A percentile compares a stretch with the other conserved stretches of the same genome.
These are phyloP conservation scores for Biston betularia DNA, from an alignment of 2,888 invertebrate species.

Conservation along the genomic window DNA sequence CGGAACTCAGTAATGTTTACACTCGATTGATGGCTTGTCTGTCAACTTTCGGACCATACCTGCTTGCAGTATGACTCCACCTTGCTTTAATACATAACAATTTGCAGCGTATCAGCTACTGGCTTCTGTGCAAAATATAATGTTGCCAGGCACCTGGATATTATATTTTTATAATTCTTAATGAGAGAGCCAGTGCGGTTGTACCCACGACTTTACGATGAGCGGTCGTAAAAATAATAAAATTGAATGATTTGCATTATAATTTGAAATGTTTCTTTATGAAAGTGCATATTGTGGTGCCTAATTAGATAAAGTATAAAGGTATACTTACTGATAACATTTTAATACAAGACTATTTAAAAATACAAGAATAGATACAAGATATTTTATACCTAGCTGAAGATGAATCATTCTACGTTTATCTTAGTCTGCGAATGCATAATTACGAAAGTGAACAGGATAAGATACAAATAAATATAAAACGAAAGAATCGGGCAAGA, in stretches of 20 bases:
- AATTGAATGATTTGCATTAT: slow-evolving; percentile 15
- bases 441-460: too few species aligned
- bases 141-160: slow-evolving; percentile 52
- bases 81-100: slow-evolving; percentile 60
- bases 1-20: too few species aligned
- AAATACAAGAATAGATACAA: not conserved
- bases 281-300: not conserved
- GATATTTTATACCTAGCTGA: too few species aligned
- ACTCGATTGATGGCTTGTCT: too few species aligned
- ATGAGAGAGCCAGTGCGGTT: slow-evolving; percentile 62
- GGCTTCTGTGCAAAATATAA: slow-evolving; percentile 62
- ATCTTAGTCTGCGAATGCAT: too few species aligned
- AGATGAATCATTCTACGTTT: too few species aligned
- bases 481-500: too few species aligned
- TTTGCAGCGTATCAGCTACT: slow-evolving; percentile 67
- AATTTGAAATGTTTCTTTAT: slow-evolving; percentile 8
- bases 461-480: too few species aligned
- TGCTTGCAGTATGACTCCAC: slow-evolving; percentile 45
- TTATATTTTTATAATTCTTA: slow-evolving; percentile 79
- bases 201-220: slow-evolving; percentile 50
- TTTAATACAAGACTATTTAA: not conserved
- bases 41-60: not conserved
- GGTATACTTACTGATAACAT: not conserved
- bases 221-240: slow-evolving; percentile 26
- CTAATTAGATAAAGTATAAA: not conserved